Evolutionary conservation across 2,113 vertebrate genomes (phyloP).

Genomic region (Muntiacus reevesi): DNA sequence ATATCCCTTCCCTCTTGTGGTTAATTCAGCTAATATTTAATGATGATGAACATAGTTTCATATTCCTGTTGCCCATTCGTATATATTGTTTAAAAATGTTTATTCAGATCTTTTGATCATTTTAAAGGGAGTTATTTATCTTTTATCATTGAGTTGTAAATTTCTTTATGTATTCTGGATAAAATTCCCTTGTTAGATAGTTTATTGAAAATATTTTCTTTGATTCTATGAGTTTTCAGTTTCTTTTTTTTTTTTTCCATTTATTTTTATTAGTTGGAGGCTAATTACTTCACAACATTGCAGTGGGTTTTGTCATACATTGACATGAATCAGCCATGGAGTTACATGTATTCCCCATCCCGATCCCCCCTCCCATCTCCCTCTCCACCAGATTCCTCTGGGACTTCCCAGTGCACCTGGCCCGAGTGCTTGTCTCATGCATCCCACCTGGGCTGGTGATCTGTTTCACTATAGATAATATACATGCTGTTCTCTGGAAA

Average conservation of each 20-base stretch:
- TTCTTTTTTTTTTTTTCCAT: background rate
- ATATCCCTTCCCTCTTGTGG: background rate
- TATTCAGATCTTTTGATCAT: background rate
- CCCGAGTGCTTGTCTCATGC: too few species aligned
- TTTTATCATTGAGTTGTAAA: background rate
- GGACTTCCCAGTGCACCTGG: too few species aligned
- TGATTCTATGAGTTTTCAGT: background rate
- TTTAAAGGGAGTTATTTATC: background rate
- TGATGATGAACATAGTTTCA: background rate
- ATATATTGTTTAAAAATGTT: background rate
- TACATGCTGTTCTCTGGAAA: too few species aligned
- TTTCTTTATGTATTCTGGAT: background rate
- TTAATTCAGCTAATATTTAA: background rate
- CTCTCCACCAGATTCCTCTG: too few species aligned
- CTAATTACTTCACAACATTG: too few species aligned
- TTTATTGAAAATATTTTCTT: background rate
- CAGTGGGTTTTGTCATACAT: too few species aligned
- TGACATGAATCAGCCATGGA: too few species aligned
- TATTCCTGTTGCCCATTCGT: background rate
- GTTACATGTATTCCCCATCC: too few species aligned
- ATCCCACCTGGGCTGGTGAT: too few species aligned
- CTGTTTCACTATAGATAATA: too few species aligned
- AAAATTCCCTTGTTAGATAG: background rate
- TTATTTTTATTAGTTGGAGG: too few species aligned
- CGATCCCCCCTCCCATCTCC: too few species aligned